phyloP scores from a whole-genome alignment of 1,140 invertebrate species.

The Frieseomelitta varia region DNA sequence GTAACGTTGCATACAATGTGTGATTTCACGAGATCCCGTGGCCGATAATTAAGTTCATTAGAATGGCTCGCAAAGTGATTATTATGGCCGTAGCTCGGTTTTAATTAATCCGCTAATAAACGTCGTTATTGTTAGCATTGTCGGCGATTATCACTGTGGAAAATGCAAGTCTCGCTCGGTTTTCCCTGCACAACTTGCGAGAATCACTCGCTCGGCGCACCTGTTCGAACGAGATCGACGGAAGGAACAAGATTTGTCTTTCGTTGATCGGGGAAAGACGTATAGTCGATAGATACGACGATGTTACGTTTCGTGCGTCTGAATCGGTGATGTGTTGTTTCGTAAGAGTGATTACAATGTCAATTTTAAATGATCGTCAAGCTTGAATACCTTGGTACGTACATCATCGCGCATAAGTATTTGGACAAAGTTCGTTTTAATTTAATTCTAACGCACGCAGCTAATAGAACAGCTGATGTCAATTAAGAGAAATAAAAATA shows the following conservation, averaged over 20 bases:
- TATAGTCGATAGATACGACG: no score
- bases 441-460: no score
- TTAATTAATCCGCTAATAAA: conserved; percentile 62
- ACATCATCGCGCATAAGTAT: no score
- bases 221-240: neutral
- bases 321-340: neutral
- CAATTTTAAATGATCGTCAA: neutral
- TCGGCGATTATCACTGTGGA: conserved; percentile 32
- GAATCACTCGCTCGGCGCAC: neutral
- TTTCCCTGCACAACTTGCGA: neutral
- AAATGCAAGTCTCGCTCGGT: neutral
- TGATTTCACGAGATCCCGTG: conserved; percentile 55
- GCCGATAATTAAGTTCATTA: conserved; percentile 62
- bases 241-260: neutral
- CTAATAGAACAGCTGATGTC: no score
- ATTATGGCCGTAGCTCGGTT: conserved; percentile 48
- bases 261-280: neutral
- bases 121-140: conserved; percentile 28
- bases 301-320: neutral
- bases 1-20: conserved; percentile 52
- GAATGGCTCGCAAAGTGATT: conserved; percentile 58
- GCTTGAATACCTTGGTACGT: no score
- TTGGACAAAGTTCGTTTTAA: no score
- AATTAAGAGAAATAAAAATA: no score
- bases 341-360: neutral